These are phyloP conservation scores for Brachynemurus nebulosus DNA, from an alignment of 2,888 invertebrate species.

Conservation along the genomic window DNA sequence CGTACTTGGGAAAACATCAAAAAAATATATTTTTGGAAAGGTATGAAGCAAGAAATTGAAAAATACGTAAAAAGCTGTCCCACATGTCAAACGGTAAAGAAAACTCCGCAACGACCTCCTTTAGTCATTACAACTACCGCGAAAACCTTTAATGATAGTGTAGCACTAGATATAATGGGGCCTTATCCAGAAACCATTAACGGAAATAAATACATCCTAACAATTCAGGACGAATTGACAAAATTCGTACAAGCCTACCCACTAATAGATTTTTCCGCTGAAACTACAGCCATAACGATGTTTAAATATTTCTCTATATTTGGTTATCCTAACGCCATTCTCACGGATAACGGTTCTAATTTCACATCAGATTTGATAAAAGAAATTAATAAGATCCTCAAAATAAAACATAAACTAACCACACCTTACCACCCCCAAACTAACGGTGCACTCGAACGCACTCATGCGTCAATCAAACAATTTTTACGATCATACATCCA, in stretches of 20 bases:
- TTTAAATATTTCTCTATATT: neutral
- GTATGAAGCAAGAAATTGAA: constrained; percentile 16
- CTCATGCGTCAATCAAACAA: neutral
- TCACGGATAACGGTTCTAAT: neutral
- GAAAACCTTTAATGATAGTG: constrained; percentile 14
- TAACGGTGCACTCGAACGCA: neutral
- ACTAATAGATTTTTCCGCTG: neutral
- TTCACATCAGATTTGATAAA: neutral
- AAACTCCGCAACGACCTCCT: constrained; percentile 11
- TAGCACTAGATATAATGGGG: constrained; percentile 18
- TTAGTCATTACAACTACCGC: constrained; percentile 15
- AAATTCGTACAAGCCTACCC: neutral
- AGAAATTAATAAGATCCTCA: neutral
- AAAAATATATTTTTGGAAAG: constrained; percentile 15
- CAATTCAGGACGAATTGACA: neutral
- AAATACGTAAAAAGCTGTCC: constrained; percentile 15
- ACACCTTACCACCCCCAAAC: no score
- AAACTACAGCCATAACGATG: neutral
- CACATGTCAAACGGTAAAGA: constrained; percentile 17
- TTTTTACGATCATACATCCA: neutral
- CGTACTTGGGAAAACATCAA: constrained; percentile 12
- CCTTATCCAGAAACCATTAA: constrained; percentile 14
- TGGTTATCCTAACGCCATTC: neutral
- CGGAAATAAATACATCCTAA: constrained; percentile 16
- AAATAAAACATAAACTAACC: neutral